Evolutionary conservation across 2,113 vertebrate species (phyloP).

Genomic region (Typhlomys cinereus): DNA sequence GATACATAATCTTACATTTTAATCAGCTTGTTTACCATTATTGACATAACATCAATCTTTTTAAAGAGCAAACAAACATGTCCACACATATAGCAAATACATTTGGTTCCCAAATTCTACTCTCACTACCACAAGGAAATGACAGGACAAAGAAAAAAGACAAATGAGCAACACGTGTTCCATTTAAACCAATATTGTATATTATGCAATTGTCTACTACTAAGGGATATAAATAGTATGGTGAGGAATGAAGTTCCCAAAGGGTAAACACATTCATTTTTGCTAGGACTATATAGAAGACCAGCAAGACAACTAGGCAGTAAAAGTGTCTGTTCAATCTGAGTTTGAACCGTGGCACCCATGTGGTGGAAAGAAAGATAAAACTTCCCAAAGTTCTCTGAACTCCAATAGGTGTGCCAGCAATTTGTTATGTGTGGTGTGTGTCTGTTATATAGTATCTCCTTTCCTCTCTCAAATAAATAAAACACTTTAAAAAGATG

Average conservation of each 20-base stretch:
- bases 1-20: conserved; percentile 21
- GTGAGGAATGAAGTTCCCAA: neutral
- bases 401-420: no score
- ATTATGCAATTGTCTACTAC: conserved; percentile 10
- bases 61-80: conserved; percentile 52
- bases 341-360: no score
- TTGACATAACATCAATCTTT: neutral
- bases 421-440: no score
- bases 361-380: no score
- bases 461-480: no score
- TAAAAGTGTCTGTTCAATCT: no score
- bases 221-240: conserved; percentile 5
- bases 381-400: no score
- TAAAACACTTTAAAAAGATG: no score
- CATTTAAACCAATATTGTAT: conserved; percentile 26
- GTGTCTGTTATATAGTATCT: no score
- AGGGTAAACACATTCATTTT: conserved; percentile 33
- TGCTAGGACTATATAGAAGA: conserved; percentile 29
- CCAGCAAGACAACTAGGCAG: no score
- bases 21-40: neutral
- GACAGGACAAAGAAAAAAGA: neutral
- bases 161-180: neutral
- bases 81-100: neutral
- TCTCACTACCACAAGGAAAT: conserved; percentile 49
- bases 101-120: conserved; percentile 43